phyloP scores from a whole-genome alignment of 2,113 vertebrate species.

The Maccullochella peelii region DNA sequence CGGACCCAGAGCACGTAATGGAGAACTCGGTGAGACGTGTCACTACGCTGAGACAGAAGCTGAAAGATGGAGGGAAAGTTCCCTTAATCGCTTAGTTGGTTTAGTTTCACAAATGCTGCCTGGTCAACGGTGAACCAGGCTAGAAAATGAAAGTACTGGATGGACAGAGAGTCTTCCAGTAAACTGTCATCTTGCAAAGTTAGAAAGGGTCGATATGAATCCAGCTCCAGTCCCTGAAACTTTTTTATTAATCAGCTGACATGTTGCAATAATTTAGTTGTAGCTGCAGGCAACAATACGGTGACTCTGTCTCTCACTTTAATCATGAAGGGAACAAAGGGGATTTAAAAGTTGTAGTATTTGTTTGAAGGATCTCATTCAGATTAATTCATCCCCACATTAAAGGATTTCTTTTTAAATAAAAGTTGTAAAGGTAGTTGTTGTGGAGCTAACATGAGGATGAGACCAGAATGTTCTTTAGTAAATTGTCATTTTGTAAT shows the following conservation, averaged over 20 bases:
- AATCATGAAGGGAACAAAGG: not conserved
- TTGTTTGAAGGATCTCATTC: too few relatives aligned
- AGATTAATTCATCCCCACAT: not conserved
- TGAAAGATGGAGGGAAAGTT: not conserved
- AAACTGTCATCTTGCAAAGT: not conserved
- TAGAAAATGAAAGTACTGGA: not conserved
- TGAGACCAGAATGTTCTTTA: too few relatives aligned
- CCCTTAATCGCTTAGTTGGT: not conserved
- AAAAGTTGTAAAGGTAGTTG: too few relatives aligned
- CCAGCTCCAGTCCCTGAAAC: not conserved
- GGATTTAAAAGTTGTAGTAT: not conserved
- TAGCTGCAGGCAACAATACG: not conserved
- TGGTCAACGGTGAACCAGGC: not conserved
- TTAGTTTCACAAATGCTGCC: not conserved
- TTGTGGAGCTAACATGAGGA: too few relatives aligned
- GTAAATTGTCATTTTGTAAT: too few relatives aligned
- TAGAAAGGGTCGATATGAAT: not conserved
- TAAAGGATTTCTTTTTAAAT: not conserved
- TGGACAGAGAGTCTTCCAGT: too few relatives aligned
- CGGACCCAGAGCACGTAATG: accelerated
- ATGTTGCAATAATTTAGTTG: not conserved
- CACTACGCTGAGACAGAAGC: too few relatives aligned
- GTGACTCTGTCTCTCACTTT: not conserved
- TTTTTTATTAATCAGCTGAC: not conserved
- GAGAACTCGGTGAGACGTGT: not conserved